Evolutionary conservation across 1,140 invertebrate species (phyloP).

Genomic region (Sarcophaga peregrina): DNA sequence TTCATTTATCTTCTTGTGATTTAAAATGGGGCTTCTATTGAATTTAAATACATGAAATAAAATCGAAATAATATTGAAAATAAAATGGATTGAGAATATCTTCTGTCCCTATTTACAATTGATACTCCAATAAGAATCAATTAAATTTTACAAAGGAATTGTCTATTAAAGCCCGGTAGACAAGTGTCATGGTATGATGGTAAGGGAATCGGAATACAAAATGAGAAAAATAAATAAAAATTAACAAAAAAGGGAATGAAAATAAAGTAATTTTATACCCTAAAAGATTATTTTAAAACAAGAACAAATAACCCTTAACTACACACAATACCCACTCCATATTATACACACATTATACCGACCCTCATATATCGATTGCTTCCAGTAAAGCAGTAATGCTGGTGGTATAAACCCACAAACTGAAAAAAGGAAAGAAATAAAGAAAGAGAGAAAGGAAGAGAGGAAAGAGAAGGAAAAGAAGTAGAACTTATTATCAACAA

Average conservation of each 20-base stretch:
- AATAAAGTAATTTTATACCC: conserved; percentile 27
- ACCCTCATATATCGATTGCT: too few relatives aligned
- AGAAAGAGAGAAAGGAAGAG: neutral
- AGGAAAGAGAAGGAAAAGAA: neutral
- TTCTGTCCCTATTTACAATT: neutral
- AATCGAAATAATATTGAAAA: neutral
- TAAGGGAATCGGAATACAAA: too few relatives aligned
- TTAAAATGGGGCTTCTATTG: too few relatives aligned
- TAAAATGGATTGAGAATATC: neutral
- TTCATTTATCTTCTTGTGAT: too few relatives aligned
- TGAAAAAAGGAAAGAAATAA: neutral
- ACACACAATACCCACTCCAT: neutral
- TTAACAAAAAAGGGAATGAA: neutral
- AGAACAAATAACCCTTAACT: neutral
- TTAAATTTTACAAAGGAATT: neutral
- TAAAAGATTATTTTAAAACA: neutral
- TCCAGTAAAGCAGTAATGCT: too few relatives aligned
- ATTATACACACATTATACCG: neutral
- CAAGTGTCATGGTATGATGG: neutral
- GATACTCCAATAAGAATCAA: neutral
- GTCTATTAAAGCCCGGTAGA: neutral
- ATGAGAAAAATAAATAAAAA: neutral
- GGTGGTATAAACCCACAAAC: too few relatives aligned
- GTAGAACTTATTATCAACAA: neutral
- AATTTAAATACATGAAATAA: too few relatives aligned